Evolutionary conservation across 2,888 invertebrate species (phyloP), one percentile per base, ranked within the genome.

Genomic region (Xanthostigma xanthostigma): DNA sequence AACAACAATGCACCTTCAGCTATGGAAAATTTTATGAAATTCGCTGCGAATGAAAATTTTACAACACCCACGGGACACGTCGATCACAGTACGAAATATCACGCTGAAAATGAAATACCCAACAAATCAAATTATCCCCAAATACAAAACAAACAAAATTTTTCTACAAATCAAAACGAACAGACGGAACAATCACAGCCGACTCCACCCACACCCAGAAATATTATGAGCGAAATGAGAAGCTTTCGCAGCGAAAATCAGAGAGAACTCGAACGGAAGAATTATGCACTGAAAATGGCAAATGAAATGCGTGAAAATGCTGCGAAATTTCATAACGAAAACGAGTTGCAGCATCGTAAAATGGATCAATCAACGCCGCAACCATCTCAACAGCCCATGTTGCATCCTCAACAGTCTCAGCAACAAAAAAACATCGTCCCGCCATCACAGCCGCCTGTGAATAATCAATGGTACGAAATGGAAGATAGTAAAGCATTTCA

Each of bases 401-500:
- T 11, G 37, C 45, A 37, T 46, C 57, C 63, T 54, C 60, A 34
- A 36, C 43, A 43, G 44, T 38, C 42, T 27, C 49, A 48, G 41
- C 45, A 46, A 36, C 49, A 50, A 14, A 27, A 27, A 27, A 27
- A 27, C 27, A 27, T 27, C 51, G 53, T 11, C 46, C 39, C 9
- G n/a, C n/a, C 9, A 39, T 9, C 14, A 9, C 39, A 12, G 12
- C 39, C 12, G 27, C 27, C 27, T 9, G 9, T 17, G 13, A 42
- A 27, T 42, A 17, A 27, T 42, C 12, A 4, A 27, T 72, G 65
- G 64, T 49, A 49, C 48, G 68, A 59, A 64, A 69, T 66, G 56
- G 66, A 66, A 62, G 72, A 73, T 62, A 73, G 64, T 63, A 73
- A 73, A 66, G 72, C 73, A 63, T 73, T 73, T 60, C 73, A 73